Evolutionary conservation across 2,797 vertebrate genomes (phyloP).

Genomic region (Podargus strigoides): DNA sequence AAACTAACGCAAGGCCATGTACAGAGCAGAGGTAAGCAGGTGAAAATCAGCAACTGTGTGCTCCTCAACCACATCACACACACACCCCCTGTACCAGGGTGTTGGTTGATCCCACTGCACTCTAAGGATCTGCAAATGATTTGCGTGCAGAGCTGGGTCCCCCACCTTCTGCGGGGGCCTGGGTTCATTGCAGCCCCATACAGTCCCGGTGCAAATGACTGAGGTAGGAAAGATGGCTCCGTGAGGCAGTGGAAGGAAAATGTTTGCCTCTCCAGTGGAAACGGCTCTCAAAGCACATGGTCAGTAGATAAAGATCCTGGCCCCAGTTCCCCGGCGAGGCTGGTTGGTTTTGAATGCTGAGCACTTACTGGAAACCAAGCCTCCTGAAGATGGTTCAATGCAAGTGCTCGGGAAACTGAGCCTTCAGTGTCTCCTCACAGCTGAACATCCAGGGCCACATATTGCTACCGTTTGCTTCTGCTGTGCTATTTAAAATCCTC

Average conservation of each 20-base stretch:
- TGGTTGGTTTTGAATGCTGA: neutral
- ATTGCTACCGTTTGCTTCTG: neutral
- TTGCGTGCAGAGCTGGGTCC: neutral
- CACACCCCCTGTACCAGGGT: neutral
- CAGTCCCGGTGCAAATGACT: neutral
- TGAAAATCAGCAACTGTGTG: neutral
- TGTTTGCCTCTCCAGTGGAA: neutral
- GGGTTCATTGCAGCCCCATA: neutral
- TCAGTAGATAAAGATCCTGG: neutral
- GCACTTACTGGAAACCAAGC: neutral
- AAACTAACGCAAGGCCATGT: neutral
- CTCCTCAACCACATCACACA: conserved; percentile 11
- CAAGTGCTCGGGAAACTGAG: neutral
- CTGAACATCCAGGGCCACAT: neutral
- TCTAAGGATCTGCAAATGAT: neutral
- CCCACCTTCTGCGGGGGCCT: neutral
- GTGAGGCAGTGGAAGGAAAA: neutral
- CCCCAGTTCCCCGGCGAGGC: neutral
- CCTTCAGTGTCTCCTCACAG: neutral
- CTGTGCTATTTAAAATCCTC: neutral
- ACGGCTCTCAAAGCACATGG: neutral
- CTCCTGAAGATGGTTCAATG: neutral
- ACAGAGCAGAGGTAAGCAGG: neutral
- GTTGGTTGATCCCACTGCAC: neutral
- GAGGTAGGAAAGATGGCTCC: neutral